Evolutionary conservation across 1,140 invertebrate species (phyloP), one percentile per base, ranked within the genome.

Genomic region (Batillaria attramentaria): DNA sequence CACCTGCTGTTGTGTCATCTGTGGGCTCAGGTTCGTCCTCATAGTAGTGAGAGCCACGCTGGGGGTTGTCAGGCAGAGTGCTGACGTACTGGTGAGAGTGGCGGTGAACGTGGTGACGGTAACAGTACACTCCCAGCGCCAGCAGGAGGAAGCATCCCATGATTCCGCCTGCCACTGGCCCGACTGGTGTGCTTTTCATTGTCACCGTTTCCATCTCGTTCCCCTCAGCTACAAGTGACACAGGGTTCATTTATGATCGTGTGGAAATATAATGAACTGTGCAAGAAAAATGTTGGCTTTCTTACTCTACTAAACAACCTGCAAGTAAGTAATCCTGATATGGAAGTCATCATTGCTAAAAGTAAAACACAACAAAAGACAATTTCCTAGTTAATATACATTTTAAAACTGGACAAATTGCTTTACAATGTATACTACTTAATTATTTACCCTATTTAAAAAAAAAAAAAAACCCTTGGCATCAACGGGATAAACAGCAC

Each of bases 141-240:
- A 95, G 83, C 42, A 94, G 91, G 5, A 94, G 84, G 62, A 95
- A 92, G 77, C 93, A 92, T 3, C 92, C 92, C 81, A 94, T 92
- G 70, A 94, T 93, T 16, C 93, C 93, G 39, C 93, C 94, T 41
- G 94, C 93, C 35, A 94, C 93, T 41, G 94, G 92, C 24, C 93
- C 93, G 0, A 94, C 92, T 0, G 94, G 93, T 0, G 93, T 91
- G 90, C 92, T 93, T 77, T 93, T 92, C 18, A 91, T 88, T 5
- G 85, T 84, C 10, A 90, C 79, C 31, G 89, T 88, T 41, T 92
- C 92, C 41, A 92, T 90, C 4, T 89, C 89, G 4, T 91, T 90
- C 20, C 92, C 89, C 57, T 91, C 90, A 86, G 91, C 92, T 93
- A 79, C 20, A 88, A 79, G 77, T 39, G 39, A 78, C 28, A 77